These are phyloP conservation scores for Centropus bengalensis DNA, from an alignment of 2,113 vertebrate species.

Conservation along the genomic window DNA sequence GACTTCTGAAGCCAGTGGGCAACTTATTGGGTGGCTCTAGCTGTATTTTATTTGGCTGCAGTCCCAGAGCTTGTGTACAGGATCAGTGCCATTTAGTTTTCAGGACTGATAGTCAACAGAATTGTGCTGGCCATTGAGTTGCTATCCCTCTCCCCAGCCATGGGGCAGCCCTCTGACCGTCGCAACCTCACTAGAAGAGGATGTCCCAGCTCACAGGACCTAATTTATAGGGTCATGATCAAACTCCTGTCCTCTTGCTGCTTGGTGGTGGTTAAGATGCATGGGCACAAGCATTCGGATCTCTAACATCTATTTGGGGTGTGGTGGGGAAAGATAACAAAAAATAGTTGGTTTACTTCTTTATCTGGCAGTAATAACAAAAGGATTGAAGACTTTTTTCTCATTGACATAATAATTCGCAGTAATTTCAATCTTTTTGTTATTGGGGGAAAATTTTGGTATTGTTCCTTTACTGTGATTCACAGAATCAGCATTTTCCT, in stretches of 20 bases:
- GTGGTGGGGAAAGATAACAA: not conserved
- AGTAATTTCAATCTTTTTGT: not conserved
- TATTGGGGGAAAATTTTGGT: not conserved
- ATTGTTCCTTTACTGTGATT: not conserved
- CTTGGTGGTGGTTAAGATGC: not conserved
- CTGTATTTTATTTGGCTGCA: not conserved
- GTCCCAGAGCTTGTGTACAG: not conserved
- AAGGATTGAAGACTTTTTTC: not conserved
- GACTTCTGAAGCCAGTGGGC: not conserved
- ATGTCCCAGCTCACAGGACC: not conserved
- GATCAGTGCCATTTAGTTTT: not conserved
- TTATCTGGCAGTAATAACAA: not conserved
- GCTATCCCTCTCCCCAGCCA: not conserved
- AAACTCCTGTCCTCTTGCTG: not conserved
- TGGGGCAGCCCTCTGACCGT: not conserved
- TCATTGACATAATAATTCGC: not conserved
- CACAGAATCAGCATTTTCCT: not conserved
- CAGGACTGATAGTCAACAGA: not conserved
- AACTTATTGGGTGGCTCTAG: not conserved
- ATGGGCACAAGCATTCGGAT: not conserved
- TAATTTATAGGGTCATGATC: not conserved
- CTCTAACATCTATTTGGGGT: not conserved
- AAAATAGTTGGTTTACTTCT: not conserved
- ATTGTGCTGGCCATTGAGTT: not conserved
- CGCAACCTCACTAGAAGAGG: not conserved